Conservation (phyloP, 2,113 vertebrate genomes). For the Perca schrenkii region DNA sequence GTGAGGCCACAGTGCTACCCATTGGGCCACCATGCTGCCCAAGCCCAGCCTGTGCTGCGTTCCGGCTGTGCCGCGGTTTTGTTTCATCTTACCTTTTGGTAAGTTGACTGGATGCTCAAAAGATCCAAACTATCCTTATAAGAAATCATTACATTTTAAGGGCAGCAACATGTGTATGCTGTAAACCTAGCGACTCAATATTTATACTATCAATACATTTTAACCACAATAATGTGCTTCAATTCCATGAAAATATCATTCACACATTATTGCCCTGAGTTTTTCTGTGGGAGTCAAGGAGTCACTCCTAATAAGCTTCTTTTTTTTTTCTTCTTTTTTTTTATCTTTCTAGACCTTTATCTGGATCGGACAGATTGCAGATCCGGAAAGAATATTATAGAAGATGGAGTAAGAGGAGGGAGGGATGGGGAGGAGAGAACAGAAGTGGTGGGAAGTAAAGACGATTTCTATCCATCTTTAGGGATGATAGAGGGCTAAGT, state of each 20-base stretch:
- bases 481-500: slow-evolving; percentile 8
- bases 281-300: neutral
- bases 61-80: too few species aligned
- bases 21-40: too few species aligned
- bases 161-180: too few species aligned
- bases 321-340: neutral
- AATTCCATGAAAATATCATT: neutral
- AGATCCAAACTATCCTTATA: too few species aligned
- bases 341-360: neutral
- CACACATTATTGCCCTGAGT: neutral
- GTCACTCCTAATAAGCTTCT: neutral
- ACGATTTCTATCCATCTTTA: slow-evolving; percentile 12
- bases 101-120: too few species aligned
- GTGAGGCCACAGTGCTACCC: too few species aligned
- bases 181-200: neutral
- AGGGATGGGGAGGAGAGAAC: neutral
- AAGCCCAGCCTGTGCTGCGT: too few species aligned
- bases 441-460: neutral
- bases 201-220: neutral
- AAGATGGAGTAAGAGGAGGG: neutral
- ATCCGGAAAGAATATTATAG: neutral
- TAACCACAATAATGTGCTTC: neutral
- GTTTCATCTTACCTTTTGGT: too few species aligned
- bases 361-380: neutral
- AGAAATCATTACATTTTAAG: too few species aligned